phyloP scores from a whole-genome alignment of 2,113 vertebrate species.

The Gasterosteus aculeatus region DNA sequence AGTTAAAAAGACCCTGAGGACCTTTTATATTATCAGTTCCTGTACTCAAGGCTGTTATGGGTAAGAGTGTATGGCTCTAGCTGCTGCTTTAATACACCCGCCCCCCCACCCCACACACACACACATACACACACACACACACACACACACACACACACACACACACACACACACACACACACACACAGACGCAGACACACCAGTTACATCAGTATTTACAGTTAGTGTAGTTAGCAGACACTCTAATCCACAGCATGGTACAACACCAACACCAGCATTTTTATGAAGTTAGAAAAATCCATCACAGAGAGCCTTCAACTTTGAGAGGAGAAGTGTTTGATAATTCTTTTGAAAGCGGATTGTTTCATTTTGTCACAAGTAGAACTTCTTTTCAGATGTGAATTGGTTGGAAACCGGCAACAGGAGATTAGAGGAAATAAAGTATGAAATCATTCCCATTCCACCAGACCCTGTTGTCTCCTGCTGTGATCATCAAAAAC shows the following conservation, averaged over 20 bases:
- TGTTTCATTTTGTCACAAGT: not conserved
- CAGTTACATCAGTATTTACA: slow-evolving; percentile 22
- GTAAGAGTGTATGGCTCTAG: not conserved
- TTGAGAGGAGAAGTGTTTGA: not conserved
- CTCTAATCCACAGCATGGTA: not conserved
- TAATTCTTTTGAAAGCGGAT: not conserved
- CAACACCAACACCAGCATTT: not conserved
- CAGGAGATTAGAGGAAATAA: too few relatives aligned
- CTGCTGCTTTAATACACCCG: not conserved
- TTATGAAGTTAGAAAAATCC: not conserved
- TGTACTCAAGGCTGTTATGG: slow-evolving; percentile 30
- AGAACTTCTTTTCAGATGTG: not conserved
- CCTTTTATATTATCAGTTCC: slow-evolving; percentile 42
- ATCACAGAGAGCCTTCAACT: not conserved
- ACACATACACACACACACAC: slow-evolving; percentile 12
- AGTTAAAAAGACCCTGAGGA: slow-evolving; percentile 50
- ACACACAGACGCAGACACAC: not conserved
- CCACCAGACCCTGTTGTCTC: not conserved
- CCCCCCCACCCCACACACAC: slow-evolving; percentile 6
- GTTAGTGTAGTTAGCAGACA: slow-evolving; percentile 8
- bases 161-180: slow-evolving; percentile 12
- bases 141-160: slow-evolving; percentile 4
- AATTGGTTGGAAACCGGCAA: not conserved
- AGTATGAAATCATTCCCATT: not conserved
- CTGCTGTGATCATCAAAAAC: not conserved